Conservation (phyloP, 2,797 vertebrate genomes). For the Lutjanus campechanus region DNA sequence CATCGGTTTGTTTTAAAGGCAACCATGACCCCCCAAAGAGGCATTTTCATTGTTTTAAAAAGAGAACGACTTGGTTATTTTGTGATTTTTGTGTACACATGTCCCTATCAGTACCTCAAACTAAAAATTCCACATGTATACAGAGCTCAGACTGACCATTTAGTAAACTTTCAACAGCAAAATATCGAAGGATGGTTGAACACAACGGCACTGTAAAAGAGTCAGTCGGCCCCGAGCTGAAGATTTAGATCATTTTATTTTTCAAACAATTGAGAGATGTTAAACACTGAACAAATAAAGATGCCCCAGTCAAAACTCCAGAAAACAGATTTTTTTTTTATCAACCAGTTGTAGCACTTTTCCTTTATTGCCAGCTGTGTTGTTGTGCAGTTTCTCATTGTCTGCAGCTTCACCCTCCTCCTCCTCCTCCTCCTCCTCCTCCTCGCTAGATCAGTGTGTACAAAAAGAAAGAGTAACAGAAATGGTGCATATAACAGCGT, state of each 20-base stretch:
- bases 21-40: too few species aligned
- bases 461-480: conserved; percentile 66
- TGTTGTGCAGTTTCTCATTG: conserved; percentile 77
- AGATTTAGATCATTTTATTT: conserved; percentile 87
- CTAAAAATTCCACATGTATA: neutral
- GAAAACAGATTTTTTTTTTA: conserved; percentile 77
- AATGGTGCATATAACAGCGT: conserved; percentile 81
- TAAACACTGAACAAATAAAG: conserved; percentile 87
- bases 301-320: conserved; percentile 79
- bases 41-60: too few species aligned
- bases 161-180: neutral
- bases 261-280: conserved; percentile 87
- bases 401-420: conserved; percentile 72
- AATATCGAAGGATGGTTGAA: neutral
- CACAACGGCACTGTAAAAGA: conserved; percentile 4
- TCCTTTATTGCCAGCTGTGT: conserved; percentile 86
- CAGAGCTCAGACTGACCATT: neutral
- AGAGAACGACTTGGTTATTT: too few species aligned
- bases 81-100: too few species aligned
- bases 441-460: conserved; percentile 69
- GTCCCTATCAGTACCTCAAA: too few species aligned
- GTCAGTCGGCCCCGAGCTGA: conserved; percentile 49
- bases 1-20: too few species aligned
- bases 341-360: conserved; percentile 81
- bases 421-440: conserved; percentile 69